Evolutionary conservation across 53 echinoderm and acorn worm genomes (phyloP), one percentile per base, ranked within the genome.

Genomic region (Pentamera pediparva): DNA sequence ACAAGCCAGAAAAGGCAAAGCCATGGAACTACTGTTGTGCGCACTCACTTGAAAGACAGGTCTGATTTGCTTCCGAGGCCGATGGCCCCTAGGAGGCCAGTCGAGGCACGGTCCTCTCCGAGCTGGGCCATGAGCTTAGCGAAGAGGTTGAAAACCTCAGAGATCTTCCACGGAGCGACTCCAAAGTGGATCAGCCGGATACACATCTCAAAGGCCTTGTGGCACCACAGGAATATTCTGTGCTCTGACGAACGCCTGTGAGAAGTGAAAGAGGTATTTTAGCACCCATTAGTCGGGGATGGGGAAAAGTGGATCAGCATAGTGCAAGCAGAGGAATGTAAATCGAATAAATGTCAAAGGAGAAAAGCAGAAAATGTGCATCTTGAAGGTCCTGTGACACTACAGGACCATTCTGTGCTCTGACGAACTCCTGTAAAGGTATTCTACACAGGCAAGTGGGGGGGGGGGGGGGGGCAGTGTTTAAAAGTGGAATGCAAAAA

Each of bases 51-150:
- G 76, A 86, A 82, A 12, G 96, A 91, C 34, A 95, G 82, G 13
- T 95, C 84, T 2, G 96, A 95, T 65, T 91, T 84, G 73, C 76
- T 90, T 36, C 96, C 96, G 26, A 95, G 74, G 13, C 96, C 96
- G 18, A 95, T 88, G 32, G 83, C 96, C 6, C 96, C 96, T 2
- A 95, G 96, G 7, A 95, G 65, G 43, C 96, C 96, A 8, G 85
- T 62, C 13, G 96, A 88, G 61, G 79, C 78, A 5, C 90, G 74
- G 56, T 95, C 91, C 37, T 95, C 96, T 31, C 96, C 96, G 4
- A 85, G 61, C 3, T 77, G 77, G 41, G 78, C 48, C 69, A 91
- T 87, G 35, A 79, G 77, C 3, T 85, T 83, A 6, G 84, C 70
- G 12, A 95, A 76, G 55, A 87, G 90, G 83, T 91, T 91, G 39